Evolutionary conservation across 2,797 vertebrate genomes (phyloP).

Genomic region (Okamejei kenojei): DNA sequence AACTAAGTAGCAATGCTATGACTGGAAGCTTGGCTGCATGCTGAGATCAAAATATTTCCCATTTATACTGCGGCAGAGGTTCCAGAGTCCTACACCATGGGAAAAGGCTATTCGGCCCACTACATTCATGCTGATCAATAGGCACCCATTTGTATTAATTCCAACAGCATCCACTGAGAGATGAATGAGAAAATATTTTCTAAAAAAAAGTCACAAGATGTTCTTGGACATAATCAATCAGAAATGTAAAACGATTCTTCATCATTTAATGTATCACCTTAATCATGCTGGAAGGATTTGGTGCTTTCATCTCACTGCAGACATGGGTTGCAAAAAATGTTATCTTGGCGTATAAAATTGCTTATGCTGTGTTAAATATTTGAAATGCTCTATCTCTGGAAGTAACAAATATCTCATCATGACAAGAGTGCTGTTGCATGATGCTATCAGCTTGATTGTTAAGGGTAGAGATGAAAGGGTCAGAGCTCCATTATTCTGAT

Average conservation of each 20-base stretch:
- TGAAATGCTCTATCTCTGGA: slow-evolving; percentile 27
- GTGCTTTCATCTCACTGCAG: neutral
- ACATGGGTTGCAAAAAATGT: slow-evolving; percentile 39
- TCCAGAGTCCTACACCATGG: too few relatives aligned
- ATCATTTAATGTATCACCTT: slow-evolving; percentile 33
- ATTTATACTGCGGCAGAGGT: neutral
- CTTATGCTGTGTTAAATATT: slow-evolving; percentile 57
- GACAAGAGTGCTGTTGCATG: neutral
- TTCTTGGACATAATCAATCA: neutral
- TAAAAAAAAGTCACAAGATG: neutral
- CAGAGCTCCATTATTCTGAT: neutral
- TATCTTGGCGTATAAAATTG: slow-evolving; percentile 47
- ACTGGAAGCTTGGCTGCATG: neutral
- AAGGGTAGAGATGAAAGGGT: neutral
- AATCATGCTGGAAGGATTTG: slow-evolving; percentile 28
- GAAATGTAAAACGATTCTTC: neutral
- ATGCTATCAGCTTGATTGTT: neutral
- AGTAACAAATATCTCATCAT: neutral
- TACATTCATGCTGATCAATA: too few relatives aligned
- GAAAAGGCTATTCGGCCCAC: too few relatives aligned
- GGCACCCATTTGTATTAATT: neutral
- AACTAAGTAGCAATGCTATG: too few relatives aligned
- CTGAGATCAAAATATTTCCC: neutral
- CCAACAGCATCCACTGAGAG: neutral
- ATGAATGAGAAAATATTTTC: neutral